Evolutionary conservation across 2,888 invertebrate species (phyloP).

Genomic region (Arctia plantaginis): DNA sequence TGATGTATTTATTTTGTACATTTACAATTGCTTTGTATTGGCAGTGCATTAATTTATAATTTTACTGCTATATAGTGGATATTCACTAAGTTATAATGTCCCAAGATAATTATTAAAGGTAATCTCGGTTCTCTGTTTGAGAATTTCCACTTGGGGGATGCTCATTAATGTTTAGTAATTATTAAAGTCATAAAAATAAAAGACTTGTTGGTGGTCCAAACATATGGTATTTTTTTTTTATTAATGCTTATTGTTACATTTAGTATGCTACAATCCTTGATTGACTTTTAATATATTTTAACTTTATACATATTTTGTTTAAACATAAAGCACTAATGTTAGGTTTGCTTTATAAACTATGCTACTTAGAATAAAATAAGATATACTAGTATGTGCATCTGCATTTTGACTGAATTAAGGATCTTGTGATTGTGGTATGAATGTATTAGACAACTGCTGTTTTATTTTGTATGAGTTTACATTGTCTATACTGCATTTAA

Average conservation of each 20-base stretch:
- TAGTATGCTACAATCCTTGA: slow-evolving; percentile 52
- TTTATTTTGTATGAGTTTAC: slow-evolving; percentile 73
- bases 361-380: slow-evolving; percentile 74
- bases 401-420: slow-evolving; percentile 80
- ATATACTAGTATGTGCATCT: slow-evolving; percentile 72
- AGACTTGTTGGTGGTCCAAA: slow-evolving; percentile 84
- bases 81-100: background rate
- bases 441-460: slow-evolving; percentile 74
- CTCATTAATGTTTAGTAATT: slow-evolving; percentile 46
- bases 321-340: slow-evolving; percentile 78
- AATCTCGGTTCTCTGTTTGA: slow-evolving; percentile 5
- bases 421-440: slow-evolving; percentile 82
- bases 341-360: slow-evolving; percentile 80
- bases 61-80: slow-evolving; percentile 8
- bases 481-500: slow-evolving; percentile 80
- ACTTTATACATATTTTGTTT: slow-evolving; percentile 61
- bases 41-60: slow-evolving; percentile 50
- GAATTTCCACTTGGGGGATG: slow-evolving; percentile 27
- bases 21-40: slow-evolving; percentile 60
- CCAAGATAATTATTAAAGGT: background rate
- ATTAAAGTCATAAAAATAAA: slow-evolving; percentile 63
- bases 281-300: slow-evolving; percentile 74
- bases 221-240: slow-evolving; percentile 62
- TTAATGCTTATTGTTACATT: slow-evolving; percentile 43
- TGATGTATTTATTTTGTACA: slow-evolving; percentile 34